phyloP scores from a whole-genome alignment of 2,113 vertebrate species.

The Rousettus leschenaultii region DNA sequence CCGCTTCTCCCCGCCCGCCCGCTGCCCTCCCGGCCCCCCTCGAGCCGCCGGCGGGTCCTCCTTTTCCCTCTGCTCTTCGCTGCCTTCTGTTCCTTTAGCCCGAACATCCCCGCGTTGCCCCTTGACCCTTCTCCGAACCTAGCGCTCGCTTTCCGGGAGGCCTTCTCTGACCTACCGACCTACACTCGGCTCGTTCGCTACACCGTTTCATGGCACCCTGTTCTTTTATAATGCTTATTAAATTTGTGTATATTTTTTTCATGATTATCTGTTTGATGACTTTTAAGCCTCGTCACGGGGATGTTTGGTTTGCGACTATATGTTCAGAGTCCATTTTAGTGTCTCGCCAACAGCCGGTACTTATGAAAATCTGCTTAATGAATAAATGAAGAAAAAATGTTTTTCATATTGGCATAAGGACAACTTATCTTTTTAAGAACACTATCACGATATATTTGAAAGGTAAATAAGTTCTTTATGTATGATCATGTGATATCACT shows the following conservation, averaged over 20 bases:
- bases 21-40: neutral
- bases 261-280: slow-evolving; percentile 26
- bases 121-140: neutral
- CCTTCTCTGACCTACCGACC: neutral
- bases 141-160: neutral
- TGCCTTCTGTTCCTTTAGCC: neutral
- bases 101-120: neutral
- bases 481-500: neutral
- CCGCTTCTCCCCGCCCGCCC: neutral
- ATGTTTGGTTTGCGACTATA: neutral
- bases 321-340: neutral
- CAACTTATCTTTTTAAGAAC: neutral
- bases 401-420: neutral
- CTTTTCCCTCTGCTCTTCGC: neutral
- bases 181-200: neutral
- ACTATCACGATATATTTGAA: neutral
- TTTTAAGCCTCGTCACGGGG: neutral
- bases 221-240: neutral
- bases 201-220: neutral
- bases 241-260: neutral
- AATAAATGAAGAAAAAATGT: slow-evolving; percentile 17
- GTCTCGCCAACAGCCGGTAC: neutral
- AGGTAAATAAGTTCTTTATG: slow-evolving; percentile 13
- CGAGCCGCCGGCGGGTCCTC: neutral
- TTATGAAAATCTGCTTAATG: slow-evolving; percentile 30